Base-by-base conservation (phyloP, 53 echinoderm and acorn worm genomes). In the Astropecten irregularis region DNA sequence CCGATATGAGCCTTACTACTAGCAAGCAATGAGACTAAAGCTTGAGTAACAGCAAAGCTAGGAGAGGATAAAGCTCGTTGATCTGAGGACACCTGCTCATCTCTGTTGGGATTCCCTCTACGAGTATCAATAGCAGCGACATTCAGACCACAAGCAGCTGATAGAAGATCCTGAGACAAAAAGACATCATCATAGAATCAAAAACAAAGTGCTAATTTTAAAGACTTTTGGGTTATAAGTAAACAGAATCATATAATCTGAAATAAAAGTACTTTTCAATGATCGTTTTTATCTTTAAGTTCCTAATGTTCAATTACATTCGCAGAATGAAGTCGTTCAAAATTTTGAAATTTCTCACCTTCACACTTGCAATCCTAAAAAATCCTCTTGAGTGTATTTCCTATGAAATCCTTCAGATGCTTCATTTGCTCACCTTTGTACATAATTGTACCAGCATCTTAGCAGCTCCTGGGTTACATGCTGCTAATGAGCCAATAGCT, bases 11-110 rank as follows among this genome's bases (percentile, higher is more conserved):
- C n/a, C n/a, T n/a, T n/a, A 35, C 83, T 92, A 49, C 89, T 87
- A 40, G 94, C 97, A 9, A 97, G 71, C 10, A 97, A 77, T 0
- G 92, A 87, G 20, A 97, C 97, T 19, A 97, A 61, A 9, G 97
- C 97, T 46, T 97, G 94, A 42, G 97, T 97, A 20, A 97, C 97
- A 0, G 97, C 97, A 90, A 97, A 97, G 54, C 92, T 92, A 0
- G 97, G 97, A 0, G 97, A 87, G 48, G 97, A 94, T 4, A 97
- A 85, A 0, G 94, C 97, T 65, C 90, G 92, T 83, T 97, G 97
- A 57, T 97, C 96, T 13, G 97, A 97, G 29, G 88, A 76, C 5
- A 62, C 73, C 14, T 82, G 91, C 13, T 96, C 91, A 35, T 94
- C 94, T 56, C 86, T 59, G 62, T 56, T 44, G 47, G 66, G 66